These are phyloP conservation scores for Macrophya alboannulata DNA, from an alignment of 2,888 invertebrate genomes.

Conservation along the genomic window DNA sequence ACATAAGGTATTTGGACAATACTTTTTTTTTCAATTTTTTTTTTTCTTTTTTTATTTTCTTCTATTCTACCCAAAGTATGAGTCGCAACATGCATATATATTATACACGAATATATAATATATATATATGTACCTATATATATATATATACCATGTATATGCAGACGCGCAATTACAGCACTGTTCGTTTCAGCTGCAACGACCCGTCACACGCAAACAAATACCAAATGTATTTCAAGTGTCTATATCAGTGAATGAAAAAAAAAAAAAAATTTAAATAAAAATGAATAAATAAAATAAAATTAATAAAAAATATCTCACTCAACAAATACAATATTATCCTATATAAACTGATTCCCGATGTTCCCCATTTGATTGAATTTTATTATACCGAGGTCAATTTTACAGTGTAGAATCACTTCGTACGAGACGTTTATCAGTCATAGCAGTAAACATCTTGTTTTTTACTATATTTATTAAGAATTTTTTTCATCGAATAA, in stretches of 20 bases:
- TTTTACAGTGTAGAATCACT: neutral
- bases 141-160: neutral
- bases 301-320: neutral
- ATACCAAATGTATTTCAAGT: slow-evolving; percentile 63
- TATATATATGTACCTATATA: neutral
- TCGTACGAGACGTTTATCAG: neutral
- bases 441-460: neutral
- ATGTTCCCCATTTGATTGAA: neutral
- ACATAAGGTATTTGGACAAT: slow-evolving; percentile 52
- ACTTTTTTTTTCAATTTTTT: neutral
- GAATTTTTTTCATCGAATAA: too few species aligned
- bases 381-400: too few species aligned
- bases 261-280: slow-evolving; percentile 19
- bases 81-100: slow-evolving; percentile 22
- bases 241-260: slow-evolving; percentile 55
- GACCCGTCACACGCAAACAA: slow-evolving; percentile 63
- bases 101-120: slow-evolving; percentile 11
- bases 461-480: too few species aligned
- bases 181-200: slow-evolving; percentile 77
- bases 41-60: too few species aligned
- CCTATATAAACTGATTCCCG: neutral
- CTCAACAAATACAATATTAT: neutral
- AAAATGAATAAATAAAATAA: neutral
- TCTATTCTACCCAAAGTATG: slow-evolving; percentile 9
- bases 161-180: slow-evolving; percentile 67